A percentile compares a stretch with the other conserved stretches of the same genome.
phyloP scores from a whole-genome alignment of 92 coral and sea anemone species.

The Parazoanthus darwini region DNA sequence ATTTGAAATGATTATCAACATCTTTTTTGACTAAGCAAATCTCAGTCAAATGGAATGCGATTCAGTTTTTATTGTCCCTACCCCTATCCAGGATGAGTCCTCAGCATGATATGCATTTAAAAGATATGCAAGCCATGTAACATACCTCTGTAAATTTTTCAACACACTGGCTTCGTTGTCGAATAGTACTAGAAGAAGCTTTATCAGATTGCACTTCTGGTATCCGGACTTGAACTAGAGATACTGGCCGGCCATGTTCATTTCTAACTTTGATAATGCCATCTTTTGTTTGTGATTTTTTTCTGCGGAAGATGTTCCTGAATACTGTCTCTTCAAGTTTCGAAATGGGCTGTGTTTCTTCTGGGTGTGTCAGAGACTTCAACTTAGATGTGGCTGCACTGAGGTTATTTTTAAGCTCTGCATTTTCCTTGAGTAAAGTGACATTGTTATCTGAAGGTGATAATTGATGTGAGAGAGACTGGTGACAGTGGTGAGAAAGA shows the following conservation, averaged over 20 bases:
- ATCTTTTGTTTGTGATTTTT: background rate
- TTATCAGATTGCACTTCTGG: slow-evolving; percentile 4
- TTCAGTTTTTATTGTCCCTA: too few species aligned
- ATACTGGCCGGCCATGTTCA: slow-evolving; percentile 21
- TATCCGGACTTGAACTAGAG: background rate
- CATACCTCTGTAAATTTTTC: too few species aligned
- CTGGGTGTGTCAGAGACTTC: background rate
- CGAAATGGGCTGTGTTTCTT: background rate
- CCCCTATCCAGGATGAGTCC: too few species aligned
- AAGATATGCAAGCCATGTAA: too few species aligned
- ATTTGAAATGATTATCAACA: too few species aligned
- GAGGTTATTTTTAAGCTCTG: background rate
- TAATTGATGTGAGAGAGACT: background rate
- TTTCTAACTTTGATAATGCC: slow-evolving; percentile 6
- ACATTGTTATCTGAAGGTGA: background rate
- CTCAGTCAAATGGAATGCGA: too few species aligned
- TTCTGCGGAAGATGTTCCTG: background rate
- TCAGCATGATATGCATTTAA: too few species aligned
- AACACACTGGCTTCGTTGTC: too few species aligned
- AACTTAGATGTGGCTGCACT: background rate
- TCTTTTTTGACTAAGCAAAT: too few species aligned
- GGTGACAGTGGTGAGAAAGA: background rate
- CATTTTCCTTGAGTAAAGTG: background rate
- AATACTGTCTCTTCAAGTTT: background rate
- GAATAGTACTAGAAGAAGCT: background rate